These are phyloP conservation scores for Grammomys dolichurus DNA, from an alignment of 2,113 vertebrate species.

Conservation along the genomic window DNA sequence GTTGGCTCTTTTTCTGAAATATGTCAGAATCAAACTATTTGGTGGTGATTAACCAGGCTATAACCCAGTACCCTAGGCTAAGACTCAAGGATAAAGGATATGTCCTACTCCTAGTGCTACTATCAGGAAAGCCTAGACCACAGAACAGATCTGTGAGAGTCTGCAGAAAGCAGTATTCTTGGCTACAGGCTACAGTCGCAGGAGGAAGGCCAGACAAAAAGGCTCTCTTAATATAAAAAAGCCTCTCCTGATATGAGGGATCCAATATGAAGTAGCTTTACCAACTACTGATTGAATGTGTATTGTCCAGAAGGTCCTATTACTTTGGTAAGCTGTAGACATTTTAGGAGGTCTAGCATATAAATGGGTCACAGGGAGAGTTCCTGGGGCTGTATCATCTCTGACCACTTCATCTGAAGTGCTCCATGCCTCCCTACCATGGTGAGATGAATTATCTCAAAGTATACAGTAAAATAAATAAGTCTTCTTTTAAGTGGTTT, in stretches of 20 bases:
- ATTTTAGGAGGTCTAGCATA: not conserved
- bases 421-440: not conserved
- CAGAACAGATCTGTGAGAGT: accelerated
- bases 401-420: not conserved
- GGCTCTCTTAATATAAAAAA: not conserved
- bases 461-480: not conserved
- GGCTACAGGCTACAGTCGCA: too few species aligned
- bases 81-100: not conserved
- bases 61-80: not conserved
- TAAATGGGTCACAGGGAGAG: not conserved
- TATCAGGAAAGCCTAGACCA: not conserved
- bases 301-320: not conserved
- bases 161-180: not conserved
- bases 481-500: not conserved
- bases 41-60: not conserved
- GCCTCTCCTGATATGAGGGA: not conserved
- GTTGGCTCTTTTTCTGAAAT: not conserved
- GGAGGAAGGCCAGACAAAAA: not conserved
- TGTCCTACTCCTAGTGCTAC: accelerated
- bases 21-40: not conserved
- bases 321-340: not conserved
- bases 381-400: not conserved
- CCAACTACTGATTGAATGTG: not conserved
- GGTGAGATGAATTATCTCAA: not conserved
- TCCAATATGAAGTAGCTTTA: too few species aligned